A percentile compares a stretch with the other conserved stretches of the same genome.
phyloP scores from a whole-genome alignment of 2,113 vertebrate genomes.

The Hyaena hyaena region DNA sequence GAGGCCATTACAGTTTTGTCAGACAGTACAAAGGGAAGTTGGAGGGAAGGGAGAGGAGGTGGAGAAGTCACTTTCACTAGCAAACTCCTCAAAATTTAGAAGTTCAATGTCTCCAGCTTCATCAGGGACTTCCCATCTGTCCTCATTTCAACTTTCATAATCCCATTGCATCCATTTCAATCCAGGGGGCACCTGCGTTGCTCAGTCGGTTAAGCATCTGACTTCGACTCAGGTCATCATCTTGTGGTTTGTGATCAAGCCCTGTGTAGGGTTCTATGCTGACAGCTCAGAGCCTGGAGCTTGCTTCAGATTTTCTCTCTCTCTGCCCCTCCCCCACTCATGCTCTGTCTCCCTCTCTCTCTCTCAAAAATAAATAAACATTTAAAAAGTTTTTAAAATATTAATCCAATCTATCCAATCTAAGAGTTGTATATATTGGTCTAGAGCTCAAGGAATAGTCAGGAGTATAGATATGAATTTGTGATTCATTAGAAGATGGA shows the following conservation, averaged over 20 bases:
- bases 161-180: neutral
- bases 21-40: neutral
- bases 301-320: too few species aligned
- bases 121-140: neutral
- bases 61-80: neutral
- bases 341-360: too few species aligned
- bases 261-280: too few species aligned
- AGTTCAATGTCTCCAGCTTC: neutral
- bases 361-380: too few species aligned
- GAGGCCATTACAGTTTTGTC: neutral
- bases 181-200: neutral
- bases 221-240: too few species aligned
- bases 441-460: neutral
- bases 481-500: neutral
- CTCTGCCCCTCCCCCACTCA: too few species aligned
- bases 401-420: neutral
- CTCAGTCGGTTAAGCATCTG: too few species aligned
- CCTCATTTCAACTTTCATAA: neutral
- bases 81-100: neutral
- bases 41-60: rapidly evolving
- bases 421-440: neutral
- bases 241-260: too few species aligned
- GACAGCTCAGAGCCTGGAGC: too few species aligned
- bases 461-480: neutral
- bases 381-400: too few species aligned